Evolutionary conservation across 2,797 vertebrate species (phyloP), one percentile per base, ranked within the genome.

Genomic region (Pipistrellus pygmaeus): DNA sequence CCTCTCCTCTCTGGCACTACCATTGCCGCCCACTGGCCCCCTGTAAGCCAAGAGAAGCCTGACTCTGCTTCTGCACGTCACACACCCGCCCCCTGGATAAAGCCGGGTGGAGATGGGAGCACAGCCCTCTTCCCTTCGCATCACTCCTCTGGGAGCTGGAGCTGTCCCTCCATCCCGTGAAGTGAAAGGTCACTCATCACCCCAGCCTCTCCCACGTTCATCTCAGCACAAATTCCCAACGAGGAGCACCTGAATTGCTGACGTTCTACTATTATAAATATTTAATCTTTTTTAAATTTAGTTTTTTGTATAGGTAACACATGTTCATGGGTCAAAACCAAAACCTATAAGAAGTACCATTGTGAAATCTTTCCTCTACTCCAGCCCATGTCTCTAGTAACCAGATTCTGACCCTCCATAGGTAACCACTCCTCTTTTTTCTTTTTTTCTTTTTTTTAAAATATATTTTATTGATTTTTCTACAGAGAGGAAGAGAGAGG

Each of bases 271-370:
- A 21, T 64, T 46, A 75, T 5, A 51, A 6, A 84, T 15, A 81
- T 60, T 41, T n/a, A 41, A 23, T 32, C 6, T 73, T 83, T 75
- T 66, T 25, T 30, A 0, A 0, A 77, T 94, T 85, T 90, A 48
- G 66, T 21, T 69, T 62, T 93, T 71, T 73, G 3, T 51, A 30
- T 85, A 88, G 13, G 35, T 66, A 69, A 32, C 83, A 15, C 14
- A 32, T 71, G 77, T 17, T 82, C 77, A 20, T n/a, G 25, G 18
- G n/a, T 88, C 80, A 90, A 95, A 91, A 62, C 8, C n/a, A 87
- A 94, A 68, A 64, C 18, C 5, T 68, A 32, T 66, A 57, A 71
- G 93, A 81, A 51, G 11, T n/a, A 62, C 66, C 14, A 62, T 21
- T 23, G 9, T 55, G 30, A 88, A 90, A 68, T 60, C 12, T 80